phyloP scores from a whole-genome alignment of 2,888 invertebrate species.

The Rhorus exstirpatorius region DNA sequence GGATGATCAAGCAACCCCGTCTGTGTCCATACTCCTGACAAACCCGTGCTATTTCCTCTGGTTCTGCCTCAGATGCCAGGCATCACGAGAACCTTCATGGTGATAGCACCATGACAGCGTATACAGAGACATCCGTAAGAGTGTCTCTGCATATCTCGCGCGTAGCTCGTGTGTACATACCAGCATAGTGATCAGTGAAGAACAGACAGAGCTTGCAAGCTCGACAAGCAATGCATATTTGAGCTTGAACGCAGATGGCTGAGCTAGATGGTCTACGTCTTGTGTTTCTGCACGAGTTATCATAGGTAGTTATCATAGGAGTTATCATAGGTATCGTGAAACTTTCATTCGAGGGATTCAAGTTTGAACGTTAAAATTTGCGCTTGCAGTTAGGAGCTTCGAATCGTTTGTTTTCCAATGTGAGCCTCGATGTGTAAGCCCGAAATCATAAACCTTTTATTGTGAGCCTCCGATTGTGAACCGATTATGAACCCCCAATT shows the following conservation, averaged over 20 bases:
- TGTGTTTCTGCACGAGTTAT: not conserved
- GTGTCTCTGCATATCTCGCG: not conserved
- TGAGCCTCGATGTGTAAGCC: no score
- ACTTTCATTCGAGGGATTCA: no score
- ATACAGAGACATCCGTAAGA: no score
- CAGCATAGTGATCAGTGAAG: not conserved
- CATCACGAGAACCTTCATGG: not conserved
- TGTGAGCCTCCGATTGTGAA: no score
- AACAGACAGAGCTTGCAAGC: not conserved
- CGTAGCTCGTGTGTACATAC: not conserved
- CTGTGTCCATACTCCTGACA: not conserved
- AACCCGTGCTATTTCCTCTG: not conserved
- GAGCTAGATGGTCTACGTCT: not conserved
- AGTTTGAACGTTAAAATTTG: no score
- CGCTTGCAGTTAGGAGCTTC: no score
- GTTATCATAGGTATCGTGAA: no score
- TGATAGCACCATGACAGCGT: no score
- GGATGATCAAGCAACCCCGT: not conserved
- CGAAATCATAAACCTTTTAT: no score
- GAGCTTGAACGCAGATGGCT: not conserved
- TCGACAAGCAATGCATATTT: not conserved
- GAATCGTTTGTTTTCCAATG: no score
- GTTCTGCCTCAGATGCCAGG: not conserved
- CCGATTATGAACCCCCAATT: no score
- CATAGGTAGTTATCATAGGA: not conserved